These are phyloP conservation scores for Fulmarus glacialis DNA, from an alignment of 2,113 vertebrate genomes.

Conservation along the genomic window DNA sequence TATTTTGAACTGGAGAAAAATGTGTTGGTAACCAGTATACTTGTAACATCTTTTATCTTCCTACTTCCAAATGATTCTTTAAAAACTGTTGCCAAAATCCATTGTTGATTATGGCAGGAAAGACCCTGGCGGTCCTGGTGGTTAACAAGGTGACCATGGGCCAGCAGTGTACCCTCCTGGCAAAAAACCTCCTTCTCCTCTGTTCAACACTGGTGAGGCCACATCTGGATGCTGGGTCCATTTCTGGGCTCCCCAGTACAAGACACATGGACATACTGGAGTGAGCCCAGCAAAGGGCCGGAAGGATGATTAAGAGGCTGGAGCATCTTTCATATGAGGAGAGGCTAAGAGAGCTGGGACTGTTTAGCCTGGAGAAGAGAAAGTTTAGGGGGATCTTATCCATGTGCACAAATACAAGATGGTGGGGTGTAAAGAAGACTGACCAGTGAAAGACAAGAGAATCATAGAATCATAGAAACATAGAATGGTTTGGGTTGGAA, in stretches of 20 bases:
- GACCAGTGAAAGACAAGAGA: not conserved
- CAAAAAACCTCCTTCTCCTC: not conserved
- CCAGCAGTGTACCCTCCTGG: not conserved
- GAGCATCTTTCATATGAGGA: not conserved
- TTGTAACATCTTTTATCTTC: not conserved
- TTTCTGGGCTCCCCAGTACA: not conserved
- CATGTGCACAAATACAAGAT: not conserved
- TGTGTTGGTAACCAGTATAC: not conserved
- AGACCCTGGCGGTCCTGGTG: not conserved
- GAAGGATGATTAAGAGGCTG: not conserved
- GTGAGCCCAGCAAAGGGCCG: not conserved
- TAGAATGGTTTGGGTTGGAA: not conserved
- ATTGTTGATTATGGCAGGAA: not conserved
- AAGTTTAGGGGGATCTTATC: not conserved
- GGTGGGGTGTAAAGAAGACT: not conserved
- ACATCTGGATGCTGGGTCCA: accelerated
- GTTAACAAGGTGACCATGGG: not conserved
- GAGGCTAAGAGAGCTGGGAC: not conserved
- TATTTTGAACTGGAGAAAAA: not conserved
- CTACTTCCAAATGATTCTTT: not conserved
- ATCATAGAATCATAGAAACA: not conserved
- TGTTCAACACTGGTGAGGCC: not conserved
- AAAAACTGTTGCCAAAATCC: not conserved
- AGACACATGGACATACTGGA: not conserved
- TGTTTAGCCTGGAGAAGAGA: not conserved